Evolutionary conservation across 1,140 invertebrate genomes (phyloP), one percentile per base, ranked within the genome.

Genomic region (Lineus longissimus): DNA sequence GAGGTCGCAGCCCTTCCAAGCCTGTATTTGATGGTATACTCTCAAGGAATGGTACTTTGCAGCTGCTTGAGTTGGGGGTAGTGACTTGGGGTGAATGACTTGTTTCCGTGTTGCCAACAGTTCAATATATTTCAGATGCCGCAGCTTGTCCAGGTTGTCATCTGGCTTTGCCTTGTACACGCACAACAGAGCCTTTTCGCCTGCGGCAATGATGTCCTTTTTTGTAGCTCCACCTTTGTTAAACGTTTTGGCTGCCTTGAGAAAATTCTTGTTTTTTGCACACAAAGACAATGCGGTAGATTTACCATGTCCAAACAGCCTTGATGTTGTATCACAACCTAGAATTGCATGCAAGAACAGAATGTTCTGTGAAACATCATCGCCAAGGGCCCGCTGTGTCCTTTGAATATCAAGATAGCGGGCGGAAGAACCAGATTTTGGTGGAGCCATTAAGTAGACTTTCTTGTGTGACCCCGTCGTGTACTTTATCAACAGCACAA

Each of bases 251-350:
- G 51, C 62, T 29, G 62, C 51, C 19, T 43, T 11, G 1, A 15
- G 33, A 23, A 63, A 51, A 15, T 45, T 30, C 13, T 25, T 17
- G 29, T 59, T 33, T 13, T 31, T 22, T 9, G 25, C 2, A n/a
- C n/a, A n/a, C 33, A 55, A 61, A 27, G 47, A 65, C 0, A 68
- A 23, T 6, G 57, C 55, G 2, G 43, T 17, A 0, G 13, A 29
- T 57, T 65, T 68, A 1, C 64, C 64, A 7, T 65, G 40, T 27
- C 67, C 64, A 58, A 56, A 66, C 47, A 66, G 47, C 23, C 60
- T 29, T 30, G 67, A 68, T 2, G 67, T 68, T 15, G 64, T 63
- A 30, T 68, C 67, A 19, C 67, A 68, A 15, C 67, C 67, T 11
- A 40, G 29, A 36, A 61, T 2, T 1, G 67, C 60, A 61, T 66